Conservation (phyloP, 2,888 invertebrate genomes). For the Belgica antarctica region DNA sequence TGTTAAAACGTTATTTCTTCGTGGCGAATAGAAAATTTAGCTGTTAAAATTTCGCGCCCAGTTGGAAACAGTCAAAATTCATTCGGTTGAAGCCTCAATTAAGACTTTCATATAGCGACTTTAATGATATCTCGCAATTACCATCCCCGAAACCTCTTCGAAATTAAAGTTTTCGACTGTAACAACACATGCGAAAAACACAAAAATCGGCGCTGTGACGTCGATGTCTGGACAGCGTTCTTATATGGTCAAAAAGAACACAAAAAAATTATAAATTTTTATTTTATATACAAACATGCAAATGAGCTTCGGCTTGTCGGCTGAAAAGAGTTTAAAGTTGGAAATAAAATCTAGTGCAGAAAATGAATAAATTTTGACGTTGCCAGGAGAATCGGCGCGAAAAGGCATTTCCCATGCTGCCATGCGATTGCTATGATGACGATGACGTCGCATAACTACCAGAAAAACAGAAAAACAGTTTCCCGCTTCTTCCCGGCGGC, state of each 20-base stretch:
- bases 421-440: constrained; percentile 11
- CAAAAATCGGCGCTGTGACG: constrained; percentile 6
- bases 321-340: neutral
- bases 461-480: constrained; percentile 29
- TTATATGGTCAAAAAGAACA: neutral
- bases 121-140: too few species aligned
- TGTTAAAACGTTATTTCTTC: neutral
- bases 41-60: neutral
- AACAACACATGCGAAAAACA: neutral
- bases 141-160: neutral
- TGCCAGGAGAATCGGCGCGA: constrained; percentile 6
- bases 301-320: too few species aligned
- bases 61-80: too few species aligned
- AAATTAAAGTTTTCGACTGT: neutral
- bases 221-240: constrained; percentile 4
- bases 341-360: constrained; percentile 18
- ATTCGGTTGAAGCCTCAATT: too few species aligned
- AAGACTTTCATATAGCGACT: neutral
- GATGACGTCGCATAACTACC: constrained; percentile 39
- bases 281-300: constrained; percentile 28
- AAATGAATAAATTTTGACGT: constrained; percentile 12
- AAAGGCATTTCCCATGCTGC: constrained; percentile 8
- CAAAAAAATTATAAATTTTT: constrained; percentile 16
- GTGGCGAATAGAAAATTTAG: neutral
- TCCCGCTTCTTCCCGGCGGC: neutral